Evolutionary conservation across 2,888 invertebrate genomes (phyloP), one percentile per base, ranked within the genome.

Genomic region (Mycalesis mineus): DNA sequence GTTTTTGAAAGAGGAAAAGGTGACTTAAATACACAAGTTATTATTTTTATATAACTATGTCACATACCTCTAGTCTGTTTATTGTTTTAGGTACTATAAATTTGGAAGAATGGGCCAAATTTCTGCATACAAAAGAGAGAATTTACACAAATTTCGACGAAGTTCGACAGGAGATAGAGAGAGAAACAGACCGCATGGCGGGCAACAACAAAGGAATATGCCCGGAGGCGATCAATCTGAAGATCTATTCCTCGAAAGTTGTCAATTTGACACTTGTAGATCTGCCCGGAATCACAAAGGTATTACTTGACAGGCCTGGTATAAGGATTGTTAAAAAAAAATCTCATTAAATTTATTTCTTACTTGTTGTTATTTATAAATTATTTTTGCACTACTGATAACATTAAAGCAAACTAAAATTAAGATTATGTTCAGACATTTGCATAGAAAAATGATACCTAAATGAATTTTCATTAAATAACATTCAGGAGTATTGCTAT

Each of bases 121-220:
- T 99, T 80, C 91, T 99, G 37, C 99, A 99, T 81, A 94, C 94
- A 45, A 97, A 96, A 82, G 95, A 94, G 72, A 95, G 93, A 85
- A 91, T 97, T 53, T 99, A 93, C 81, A 94, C 95, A 65, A 94
- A 98, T 87, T 99, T 99, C 82, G 93, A 96, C 68, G 95, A 97
- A 60, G 96, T 99, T 66, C 92, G 98, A 7, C 82, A 86, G 66
- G 99, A 99, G 90, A 98, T 99, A 74, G 98, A 98, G 74, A 90
- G 91, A 54, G 99, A 99, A 88, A 99, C 99, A 0, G 97, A 97
- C 61, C 92, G 97, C 64, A 94, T 97, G 91, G 97, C 98, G 6
- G 99, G 99, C 36, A 93, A 78, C 67, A 99, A 99, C 82, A 99
- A 99, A 91, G 98, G 98, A 54, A 98, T 99, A 64, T 97, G 97